phyloP scores from a whole-genome alignment of 2,113 vertebrate species.

The Tychaedon coryphoeus region DNA sequence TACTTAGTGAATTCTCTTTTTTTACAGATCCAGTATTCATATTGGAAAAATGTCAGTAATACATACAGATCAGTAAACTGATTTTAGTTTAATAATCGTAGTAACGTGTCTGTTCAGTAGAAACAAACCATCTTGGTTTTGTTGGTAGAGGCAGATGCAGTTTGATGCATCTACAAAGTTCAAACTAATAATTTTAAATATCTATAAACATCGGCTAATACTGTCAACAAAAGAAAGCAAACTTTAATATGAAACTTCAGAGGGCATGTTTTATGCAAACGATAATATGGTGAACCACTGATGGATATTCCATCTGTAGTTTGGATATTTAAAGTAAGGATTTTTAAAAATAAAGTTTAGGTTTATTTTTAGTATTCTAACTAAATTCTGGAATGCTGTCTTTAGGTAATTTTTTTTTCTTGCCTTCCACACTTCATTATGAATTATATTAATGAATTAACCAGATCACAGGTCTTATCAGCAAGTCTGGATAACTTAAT shows the following conservation, averaged over 20 bases:
- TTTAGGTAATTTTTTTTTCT: background rate
- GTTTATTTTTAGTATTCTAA: background rate
- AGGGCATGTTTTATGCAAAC: background rate
- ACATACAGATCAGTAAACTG: background rate
- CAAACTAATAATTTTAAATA: conserved; percentile 9
- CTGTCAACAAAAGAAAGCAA: background rate
- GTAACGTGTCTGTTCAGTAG: background rate
- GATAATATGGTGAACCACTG: background rate
- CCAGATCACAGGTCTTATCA: background rate
- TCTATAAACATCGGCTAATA: background rate
- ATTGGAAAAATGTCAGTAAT: background rate
- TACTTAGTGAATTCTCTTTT: background rate
- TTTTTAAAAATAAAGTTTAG: background rate
- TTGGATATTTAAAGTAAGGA: background rate
- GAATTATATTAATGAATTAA: background rate
- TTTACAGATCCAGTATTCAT: background rate
- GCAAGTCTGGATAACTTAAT: background rate
- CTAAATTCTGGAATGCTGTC: background rate
- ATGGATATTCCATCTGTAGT: background rate
- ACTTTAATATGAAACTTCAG: conserved; percentile 8
- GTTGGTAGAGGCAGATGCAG: conserved; percentile 1
- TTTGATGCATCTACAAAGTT: background rate
- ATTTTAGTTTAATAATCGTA: background rate
- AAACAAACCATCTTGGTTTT: conserved; percentile 1
- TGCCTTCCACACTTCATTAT: background rate